phyloP scores from a whole-genome alignment of 1,140 invertebrate genomes.

The Monochamus saltuarius region DNA sequence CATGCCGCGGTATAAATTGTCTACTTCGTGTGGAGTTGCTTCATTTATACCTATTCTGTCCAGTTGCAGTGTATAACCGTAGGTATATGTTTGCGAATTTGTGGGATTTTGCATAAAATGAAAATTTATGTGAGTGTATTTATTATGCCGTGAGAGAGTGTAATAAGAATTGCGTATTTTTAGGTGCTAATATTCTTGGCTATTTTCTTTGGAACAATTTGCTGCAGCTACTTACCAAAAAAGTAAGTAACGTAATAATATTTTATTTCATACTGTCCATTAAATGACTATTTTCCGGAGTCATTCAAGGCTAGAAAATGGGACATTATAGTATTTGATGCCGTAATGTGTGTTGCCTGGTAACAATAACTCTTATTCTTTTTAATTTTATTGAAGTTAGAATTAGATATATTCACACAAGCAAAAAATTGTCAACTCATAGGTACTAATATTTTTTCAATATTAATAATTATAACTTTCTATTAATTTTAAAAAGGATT shows the following conservation, averaged over 20 bases:
- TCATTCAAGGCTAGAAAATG: neutral
- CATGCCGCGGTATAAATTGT: slow-evolving; percentile 9
- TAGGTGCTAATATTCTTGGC: slow-evolving; percentile 5
- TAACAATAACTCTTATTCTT: neutral
- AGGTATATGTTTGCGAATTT: neutral
- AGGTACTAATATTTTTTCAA: no score
- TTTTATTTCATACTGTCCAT: neutral
- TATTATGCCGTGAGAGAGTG: neutral
- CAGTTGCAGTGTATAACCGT: slow-evolving; percentile 1
- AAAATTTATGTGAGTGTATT: slow-evolving; percentile 15
- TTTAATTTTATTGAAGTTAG: neutral
- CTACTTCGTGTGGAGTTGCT: neutral
- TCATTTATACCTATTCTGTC: slow-evolving; percentile 3
- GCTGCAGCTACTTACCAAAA: neutral
- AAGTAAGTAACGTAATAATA: neutral
- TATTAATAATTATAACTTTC: no score
- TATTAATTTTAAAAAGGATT: no score
- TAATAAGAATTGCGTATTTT: neutral
- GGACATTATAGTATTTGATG: neutral
- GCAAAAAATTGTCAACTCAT: no score
- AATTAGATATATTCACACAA: no score
- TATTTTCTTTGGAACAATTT: neutral
- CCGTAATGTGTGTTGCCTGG: no score
- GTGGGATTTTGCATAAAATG: slow-evolving; percentile 6
- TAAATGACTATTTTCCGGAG: neutral